Evolutionary conservation across 2,888 invertebrate genomes (phyloP).

Genomic region (Digitonthophagus gazella): DNA sequence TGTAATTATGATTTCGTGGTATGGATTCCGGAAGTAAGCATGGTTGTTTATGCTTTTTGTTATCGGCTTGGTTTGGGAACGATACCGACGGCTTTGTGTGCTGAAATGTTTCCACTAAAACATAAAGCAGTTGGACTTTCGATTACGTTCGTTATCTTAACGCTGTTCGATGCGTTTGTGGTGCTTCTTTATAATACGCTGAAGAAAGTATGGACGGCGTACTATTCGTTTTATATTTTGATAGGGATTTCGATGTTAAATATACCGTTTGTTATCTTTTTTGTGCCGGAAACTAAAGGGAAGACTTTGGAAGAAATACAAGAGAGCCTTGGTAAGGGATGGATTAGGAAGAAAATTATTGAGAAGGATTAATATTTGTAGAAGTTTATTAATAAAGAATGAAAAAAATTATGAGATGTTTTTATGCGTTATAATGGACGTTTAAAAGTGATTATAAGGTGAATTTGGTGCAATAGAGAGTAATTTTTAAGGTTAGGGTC

Average conservation of each 20-base stretch:
- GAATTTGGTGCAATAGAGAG: no score
- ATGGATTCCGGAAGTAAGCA: neutral
- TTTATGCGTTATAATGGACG: no score
- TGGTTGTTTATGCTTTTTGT: neutral
- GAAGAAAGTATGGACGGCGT: neutral
- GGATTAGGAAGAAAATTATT: no score
- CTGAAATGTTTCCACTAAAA: conserved; percentile 5
- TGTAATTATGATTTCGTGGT: neutral
- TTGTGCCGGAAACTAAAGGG: conserved; percentile 27
- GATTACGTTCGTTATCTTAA: conserved; percentile 5
- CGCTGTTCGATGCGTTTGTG: neutral
- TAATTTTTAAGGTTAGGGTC: no score
- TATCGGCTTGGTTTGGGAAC: conserved; percentile 5
- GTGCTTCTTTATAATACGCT: neutral
- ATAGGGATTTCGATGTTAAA: conserved; percentile 41
- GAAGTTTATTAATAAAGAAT: no score
- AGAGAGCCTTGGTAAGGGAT: conserved; percentile 7
- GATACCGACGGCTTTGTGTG: neutral
- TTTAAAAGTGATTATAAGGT: no score
- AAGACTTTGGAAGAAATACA: conserved; percentile 27
- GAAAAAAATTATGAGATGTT: no score
- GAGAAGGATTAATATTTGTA: no score
- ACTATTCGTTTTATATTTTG: neutral
- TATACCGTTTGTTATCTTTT: conserved; percentile 63
- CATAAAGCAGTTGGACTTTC: conserved; percentile 6